Evolutionary conservation across 2,113 vertebrate genomes (phyloP).

Genomic region (Motacilla alba): DNA sequence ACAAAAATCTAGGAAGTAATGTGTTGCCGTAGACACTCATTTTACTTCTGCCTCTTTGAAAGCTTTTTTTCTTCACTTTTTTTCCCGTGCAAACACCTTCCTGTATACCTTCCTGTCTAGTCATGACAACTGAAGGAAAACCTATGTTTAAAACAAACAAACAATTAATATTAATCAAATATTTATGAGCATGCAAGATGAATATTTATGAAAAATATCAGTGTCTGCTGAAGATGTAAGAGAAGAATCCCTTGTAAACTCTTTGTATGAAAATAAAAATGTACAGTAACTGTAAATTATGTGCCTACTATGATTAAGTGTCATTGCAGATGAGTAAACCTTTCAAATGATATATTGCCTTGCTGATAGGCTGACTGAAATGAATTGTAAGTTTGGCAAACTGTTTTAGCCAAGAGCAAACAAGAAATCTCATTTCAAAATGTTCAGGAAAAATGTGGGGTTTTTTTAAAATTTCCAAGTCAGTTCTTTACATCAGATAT

Average conservation of each 20-base stretch:
- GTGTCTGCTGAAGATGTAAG: not conserved
- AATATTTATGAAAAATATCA: constrained; percentile 39
- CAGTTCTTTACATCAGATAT: not conserved
- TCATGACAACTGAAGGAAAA: not conserved
- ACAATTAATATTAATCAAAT: constrained; percentile 50
- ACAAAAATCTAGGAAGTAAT: not conserved
- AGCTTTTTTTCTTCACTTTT: not conserved
- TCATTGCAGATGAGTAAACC: not conserved
- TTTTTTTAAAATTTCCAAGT: not conserved
- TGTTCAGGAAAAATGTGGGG: not conserved
- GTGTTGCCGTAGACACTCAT: not conserved
- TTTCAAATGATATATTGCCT: not conserved
- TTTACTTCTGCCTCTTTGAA: not conserved
- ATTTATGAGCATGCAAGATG: constrained; percentile 5
- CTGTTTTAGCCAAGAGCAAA: not conserved
- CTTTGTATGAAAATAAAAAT: not conserved
- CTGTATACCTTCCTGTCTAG: not conserved
- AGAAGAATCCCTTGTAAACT: not conserved
- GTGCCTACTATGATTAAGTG: not conserved
- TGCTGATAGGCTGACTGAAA: not conserved
- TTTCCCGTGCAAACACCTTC: not conserved
- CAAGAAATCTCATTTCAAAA: not conserved
- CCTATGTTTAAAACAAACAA: constrained; percentile 20
- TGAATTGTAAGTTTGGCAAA: not conserved
- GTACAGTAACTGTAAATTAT: not conserved